Percentiles rank a stretch among this genome's conserved stretches.
These are phyloP conservation scores for Macropis europaea DNA, from an alignment of 2,888 invertebrate species.

Conservation along the genomic window DNA sequence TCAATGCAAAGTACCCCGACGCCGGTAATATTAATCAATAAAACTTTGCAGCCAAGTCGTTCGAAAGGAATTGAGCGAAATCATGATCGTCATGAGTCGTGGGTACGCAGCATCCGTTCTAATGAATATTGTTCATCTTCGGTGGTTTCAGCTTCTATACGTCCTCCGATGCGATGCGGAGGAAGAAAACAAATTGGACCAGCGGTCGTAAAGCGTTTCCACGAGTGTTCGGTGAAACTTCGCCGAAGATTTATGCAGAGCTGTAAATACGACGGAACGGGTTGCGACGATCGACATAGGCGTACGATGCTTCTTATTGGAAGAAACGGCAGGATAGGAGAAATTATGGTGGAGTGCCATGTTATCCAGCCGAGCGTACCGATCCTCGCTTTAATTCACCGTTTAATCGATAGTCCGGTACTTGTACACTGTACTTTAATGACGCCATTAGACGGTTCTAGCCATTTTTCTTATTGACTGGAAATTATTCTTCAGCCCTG, in stretches of 20 bases:
- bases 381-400: constrained; percentile 22
- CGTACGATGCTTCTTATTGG: constrained; percentile 17
- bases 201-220: constrained; percentile 26
- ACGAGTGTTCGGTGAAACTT: constrained; percentile 5
- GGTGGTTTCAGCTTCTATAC: too few species aligned
- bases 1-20: too few species aligned
- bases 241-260: constrained; percentile 24
- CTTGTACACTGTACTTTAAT: constrained; percentile 1
- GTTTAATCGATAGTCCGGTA: constrained; percentile 26
- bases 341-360: constrained; percentile 20
- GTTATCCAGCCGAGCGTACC: constrained; percentile 1
- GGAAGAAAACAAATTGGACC: constrained; percentile 21
- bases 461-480: neutral
- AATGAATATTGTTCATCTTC: constrained; percentile 24
- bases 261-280: constrained; percentile 20
- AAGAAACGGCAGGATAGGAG: constrained; percentile 10
- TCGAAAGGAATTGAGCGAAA: too few species aligned
- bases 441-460: constrained; percentile 3
- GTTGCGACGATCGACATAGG: constrained; percentile 20
- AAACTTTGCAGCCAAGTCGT: too few species aligned
- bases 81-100: too few species aligned
- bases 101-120: neutral
- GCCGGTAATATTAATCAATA: too few species aligned
- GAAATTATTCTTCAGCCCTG: too few species aligned
- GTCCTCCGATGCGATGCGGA: too few species aligned